Percentiles rank a stretch among this genome's conserved stretches.
These are phyloP conservation scores for Ditula angustiorana DNA, from an alignment of 2,888 invertebrate genomes.

Conservation along the genomic window DNA sequence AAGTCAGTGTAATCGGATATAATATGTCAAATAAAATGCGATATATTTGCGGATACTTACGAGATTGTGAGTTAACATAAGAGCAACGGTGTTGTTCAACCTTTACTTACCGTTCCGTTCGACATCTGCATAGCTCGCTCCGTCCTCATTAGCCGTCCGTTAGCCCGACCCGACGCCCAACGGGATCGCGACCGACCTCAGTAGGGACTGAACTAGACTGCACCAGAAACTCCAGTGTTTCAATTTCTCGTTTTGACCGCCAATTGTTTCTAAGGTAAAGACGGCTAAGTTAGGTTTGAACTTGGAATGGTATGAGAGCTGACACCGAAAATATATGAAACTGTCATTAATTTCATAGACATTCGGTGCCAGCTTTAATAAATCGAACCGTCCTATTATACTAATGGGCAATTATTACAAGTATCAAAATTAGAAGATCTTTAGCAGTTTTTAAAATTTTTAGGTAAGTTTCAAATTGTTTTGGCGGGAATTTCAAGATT, in stretches of 20 bases:
- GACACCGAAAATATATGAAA: too few species aligned
- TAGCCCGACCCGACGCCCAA: conserved; percentile 68
- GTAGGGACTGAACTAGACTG: conserved; percentile 37
- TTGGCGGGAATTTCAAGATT: too few species aligned
- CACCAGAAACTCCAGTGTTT: conserved; percentile 17
- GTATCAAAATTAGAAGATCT: too few species aligned
- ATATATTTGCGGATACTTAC: neutral
- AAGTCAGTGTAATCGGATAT: too few species aligned
- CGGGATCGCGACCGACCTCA: conserved; percentile 58
- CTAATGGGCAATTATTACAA: too few species aligned
- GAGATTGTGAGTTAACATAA: conserved; percentile 7
- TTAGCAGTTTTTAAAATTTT: too few species aligned
- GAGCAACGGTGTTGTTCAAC: conserved; percentile 20
- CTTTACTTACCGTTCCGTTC: conserved; percentile 48
- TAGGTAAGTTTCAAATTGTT: too few species aligned
- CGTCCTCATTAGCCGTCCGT: conserved; percentile 82
- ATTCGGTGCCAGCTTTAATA: too few species aligned
- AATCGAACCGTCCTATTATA: too few species aligned
- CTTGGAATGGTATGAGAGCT: neutral
- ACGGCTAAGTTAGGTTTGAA: neutral
- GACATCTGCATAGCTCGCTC: conserved; percentile 78
- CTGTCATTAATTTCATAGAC: too few species aligned
- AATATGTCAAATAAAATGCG: too few species aligned
- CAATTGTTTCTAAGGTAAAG: neutral
- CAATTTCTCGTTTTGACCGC: too few species aligned